Conservation (phyloP, 2,113 vertebrate species). For the Cnemophilus loriae region DNA sequence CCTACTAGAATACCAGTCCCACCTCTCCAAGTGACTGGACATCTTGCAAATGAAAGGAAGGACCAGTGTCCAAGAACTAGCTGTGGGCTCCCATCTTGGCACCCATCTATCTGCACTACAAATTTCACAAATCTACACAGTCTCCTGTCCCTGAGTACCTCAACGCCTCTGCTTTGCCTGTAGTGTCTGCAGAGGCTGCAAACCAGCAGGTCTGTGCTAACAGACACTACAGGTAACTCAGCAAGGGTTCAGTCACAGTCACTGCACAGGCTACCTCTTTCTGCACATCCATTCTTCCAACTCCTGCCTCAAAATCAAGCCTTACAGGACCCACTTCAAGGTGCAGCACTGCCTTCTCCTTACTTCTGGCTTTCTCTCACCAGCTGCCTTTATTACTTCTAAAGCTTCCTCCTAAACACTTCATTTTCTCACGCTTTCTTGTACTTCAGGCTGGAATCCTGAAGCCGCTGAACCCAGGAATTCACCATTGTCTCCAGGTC, state of each 20-base stretch:
- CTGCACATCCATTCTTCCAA: neutral
- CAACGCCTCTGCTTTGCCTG: neutral
- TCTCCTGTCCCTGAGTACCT: neutral
- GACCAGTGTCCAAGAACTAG: neutral
- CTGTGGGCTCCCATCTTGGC: neutral
- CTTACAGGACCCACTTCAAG: neutral
- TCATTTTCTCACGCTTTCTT: neutral
- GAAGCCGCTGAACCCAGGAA: neutral
- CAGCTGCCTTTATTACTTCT: neutral
- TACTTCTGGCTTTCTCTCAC: neutral
- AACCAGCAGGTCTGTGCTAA: neutral
- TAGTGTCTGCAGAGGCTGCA: neutral
- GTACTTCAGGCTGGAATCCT: neutral
- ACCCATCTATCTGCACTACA: rapidly evolving
- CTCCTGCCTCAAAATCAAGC: neutral
- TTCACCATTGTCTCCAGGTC: conserved; percentile 13
- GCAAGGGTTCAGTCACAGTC: neutral
- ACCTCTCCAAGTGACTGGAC: neutral
- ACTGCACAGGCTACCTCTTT: neutral
- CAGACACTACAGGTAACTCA: neutral
- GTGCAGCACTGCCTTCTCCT: neutral
- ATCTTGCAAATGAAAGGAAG: neutral
- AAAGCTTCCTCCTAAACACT: conserved; percentile 20
- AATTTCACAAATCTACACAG: neutral
- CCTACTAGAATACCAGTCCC: neutral